Evolutionary conservation across 1,140 invertebrate genomes (phyloP), one percentile per base, ranked within the genome.

Genomic region (Sesamia nonagrioides): DNA sequence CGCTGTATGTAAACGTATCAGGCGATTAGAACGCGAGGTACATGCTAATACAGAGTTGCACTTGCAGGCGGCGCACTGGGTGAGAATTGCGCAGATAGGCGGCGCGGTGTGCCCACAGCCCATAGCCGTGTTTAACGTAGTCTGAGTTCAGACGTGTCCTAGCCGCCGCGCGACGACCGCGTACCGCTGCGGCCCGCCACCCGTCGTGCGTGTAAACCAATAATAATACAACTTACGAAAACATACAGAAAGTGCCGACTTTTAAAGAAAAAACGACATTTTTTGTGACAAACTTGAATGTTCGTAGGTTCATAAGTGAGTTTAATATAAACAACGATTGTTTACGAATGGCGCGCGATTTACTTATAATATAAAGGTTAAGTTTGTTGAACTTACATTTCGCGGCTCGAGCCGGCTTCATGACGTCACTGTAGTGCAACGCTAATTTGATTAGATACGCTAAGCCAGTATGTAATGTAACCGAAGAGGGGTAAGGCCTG

Each of bases 381-480:
- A 90, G 91, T 92, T 93, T 92, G 90, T 93, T 93, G 89, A 93
- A 92, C 91, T 93, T 91, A 61, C 45, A 75, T 88, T 89, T 92
- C 87, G 84, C 84, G 84, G 84, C 86, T 84, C 84, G 83, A 78
- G 83, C 85, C 81, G 84, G 84, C 87, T 88, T 86, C 84, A 86
- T 92, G 91, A 91, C 89, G 89, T 93, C 86, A 90, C 63, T 77
- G 61, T 68, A 82, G 83, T 92, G 89, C 89, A 91, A 66, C 78
- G 66, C 88, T 91, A 93, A 92, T 84, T 86, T 91, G 89, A 91
- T 91, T 92, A 91, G 84, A 87, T 88, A 88, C 83, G 84, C 77
- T 91, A 86, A 91, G 87, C 86, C 85, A 81, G 78, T 78, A 77
- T 83, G 87, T 86, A 66, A 66, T 66, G 35, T 42, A 86, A 83